Evolutionary conservation across 2,888 invertebrate genomes (phyloP).

Genomic region (Cantharis rufa): DNA sequence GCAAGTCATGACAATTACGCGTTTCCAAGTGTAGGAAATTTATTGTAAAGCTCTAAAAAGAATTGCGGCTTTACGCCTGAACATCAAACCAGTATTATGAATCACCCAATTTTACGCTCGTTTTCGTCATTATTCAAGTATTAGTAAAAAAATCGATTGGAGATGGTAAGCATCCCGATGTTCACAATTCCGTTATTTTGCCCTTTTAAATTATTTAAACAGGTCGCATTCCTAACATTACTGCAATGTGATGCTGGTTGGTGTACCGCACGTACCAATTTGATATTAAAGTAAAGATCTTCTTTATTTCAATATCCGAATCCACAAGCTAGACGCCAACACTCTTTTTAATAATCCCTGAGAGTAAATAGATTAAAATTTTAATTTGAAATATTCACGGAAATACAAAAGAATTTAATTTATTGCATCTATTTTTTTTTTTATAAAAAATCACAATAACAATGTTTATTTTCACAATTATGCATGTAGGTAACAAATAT

Average conservation of each 20-base stretch:
- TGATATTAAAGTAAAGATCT: slow-evolving; percentile 25
- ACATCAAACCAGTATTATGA: slow-evolving; percentile 22
- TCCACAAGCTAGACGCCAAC: not conserved
- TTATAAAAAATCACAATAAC: no score
- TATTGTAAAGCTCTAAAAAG: slow-evolving; percentile 10
- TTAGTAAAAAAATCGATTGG: slow-evolving; percentile 25
- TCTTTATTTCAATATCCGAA: slow-evolving; percentile 17
- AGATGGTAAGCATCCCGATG: slow-evolving; percentile 3
- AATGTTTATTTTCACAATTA: no score
- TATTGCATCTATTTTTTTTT: no score
- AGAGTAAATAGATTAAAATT: not conserved
- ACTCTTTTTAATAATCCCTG: not conserved
- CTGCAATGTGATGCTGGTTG: slow-evolving; percentile 18
- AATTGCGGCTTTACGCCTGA: slow-evolving; percentile 17
- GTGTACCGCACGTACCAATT: slow-evolving; percentile 27
- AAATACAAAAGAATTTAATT: not conserved
- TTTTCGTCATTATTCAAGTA: slow-evolving; percentile 28
- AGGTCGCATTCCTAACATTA: slow-evolving; percentile 13
- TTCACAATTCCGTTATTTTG: slow-evolving; percentile 5
- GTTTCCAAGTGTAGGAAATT: slow-evolving; percentile 9
- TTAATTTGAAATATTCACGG: not conserved
- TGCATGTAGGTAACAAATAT: no score
- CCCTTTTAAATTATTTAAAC: slow-evolving; percentile 16
- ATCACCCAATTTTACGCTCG: slow-evolving; percentile 26
- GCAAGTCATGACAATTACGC: not conserved